Percentiles rank a stretch among this genome's conserved stretches.
Conservation (phyloP, 2,888 invertebrate species). For the Pyrochroa serraticornis region DNA sequence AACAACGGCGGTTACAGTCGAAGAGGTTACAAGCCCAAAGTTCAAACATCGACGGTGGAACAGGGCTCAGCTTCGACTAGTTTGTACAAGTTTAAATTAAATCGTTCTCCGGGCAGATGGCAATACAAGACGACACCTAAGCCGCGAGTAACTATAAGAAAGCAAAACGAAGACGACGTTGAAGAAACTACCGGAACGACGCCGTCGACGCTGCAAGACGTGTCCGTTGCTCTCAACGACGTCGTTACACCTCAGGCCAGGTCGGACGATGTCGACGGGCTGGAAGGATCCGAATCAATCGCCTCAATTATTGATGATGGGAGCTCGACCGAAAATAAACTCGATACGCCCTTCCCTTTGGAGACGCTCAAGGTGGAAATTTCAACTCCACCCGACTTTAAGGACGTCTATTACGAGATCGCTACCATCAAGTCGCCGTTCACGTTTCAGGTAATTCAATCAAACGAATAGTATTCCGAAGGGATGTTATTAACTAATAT, state of each 20-base stretch:
- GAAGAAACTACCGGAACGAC: slow-evolving; percentile 49
- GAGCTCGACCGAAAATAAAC: slow-evolving; percentile 68
- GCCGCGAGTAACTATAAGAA: slow-evolving; percentile 81
- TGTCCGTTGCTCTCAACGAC: slow-evolving; percentile 56
- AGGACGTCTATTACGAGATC: slow-evolving; percentile 86
- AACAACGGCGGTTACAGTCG: slow-evolving; percentile 58
- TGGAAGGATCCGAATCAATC: slow-evolving; percentile 76
- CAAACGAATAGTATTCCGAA: neutral
- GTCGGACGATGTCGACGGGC: slow-evolving; percentile 64
- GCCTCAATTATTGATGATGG: slow-evolving; percentile 66
- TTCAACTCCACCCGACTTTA: slow-evolving; percentile 84
- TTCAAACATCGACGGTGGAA: slow-evolving; percentile 63
- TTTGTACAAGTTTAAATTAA: slow-evolving; percentile 81
- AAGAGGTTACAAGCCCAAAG: slow-evolving; percentile 73
- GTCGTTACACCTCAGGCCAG: slow-evolving; percentile 63
- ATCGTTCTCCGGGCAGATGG: slow-evolving; percentile 85
- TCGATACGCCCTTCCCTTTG: slow-evolving; percentile 66
- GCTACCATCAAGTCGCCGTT: slow-evolving; percentile 90
- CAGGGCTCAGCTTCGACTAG: slow-evolving; percentile 64
- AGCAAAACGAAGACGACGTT: slow-evolving; percentile 66
- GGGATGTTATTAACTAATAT: neutral
- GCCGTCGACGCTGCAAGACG: slow-evolving; percentile 40
- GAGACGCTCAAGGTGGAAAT: slow-evolving; percentile 89
- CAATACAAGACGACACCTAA: slow-evolving; percentile 90
- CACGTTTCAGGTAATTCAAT: slow-evolving; percentile 76